A percentile compares a stretch with the other conserved stretches of the same genome.
Conservation (phyloP, 1,140 invertebrate species). For the Ceratosolen fusciceps region DNA sequence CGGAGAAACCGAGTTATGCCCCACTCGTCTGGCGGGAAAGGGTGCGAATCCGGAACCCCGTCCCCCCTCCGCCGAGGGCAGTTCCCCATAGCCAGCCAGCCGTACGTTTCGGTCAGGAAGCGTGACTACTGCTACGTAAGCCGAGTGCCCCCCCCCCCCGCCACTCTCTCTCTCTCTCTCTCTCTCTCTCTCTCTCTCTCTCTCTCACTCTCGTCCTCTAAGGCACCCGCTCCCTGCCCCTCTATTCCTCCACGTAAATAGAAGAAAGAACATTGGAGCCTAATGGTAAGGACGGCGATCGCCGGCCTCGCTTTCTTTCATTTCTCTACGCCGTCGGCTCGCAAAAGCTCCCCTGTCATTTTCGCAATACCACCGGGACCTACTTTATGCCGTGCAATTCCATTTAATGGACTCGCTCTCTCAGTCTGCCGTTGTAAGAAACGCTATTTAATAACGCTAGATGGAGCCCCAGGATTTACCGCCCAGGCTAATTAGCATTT, state of each 20-base stretch:
- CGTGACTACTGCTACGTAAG: conserved; percentile 60
- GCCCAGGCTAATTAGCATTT: too few relatives aligned
- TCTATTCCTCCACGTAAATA: background rate
- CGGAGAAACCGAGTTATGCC: conserved; percentile 18
- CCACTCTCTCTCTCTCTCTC: background rate
- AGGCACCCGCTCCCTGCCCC: background rate
- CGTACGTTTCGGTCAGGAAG: conserved; percentile 56
- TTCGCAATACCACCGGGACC: background rate
- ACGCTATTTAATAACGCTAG: too few relatives aligned
- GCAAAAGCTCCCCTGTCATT: background rate
- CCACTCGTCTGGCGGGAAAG: background rate
- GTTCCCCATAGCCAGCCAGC: too few relatives aligned
- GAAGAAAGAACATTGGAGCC: conserved; percentile 29
- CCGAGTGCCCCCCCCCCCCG: conserved; percentile 50
- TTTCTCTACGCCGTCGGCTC: background rate
- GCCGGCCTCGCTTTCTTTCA: background rate
- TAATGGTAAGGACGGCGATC: conserved; percentile 42
- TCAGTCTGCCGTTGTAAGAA: too few relatives aligned
- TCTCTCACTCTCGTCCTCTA: too few relatives aligned
- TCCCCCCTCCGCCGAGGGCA: too few relatives aligned
- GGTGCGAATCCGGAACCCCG: background rate
- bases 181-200: background rate
- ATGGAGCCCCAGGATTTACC: too few relatives aligned
- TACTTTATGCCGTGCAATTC: background rate
- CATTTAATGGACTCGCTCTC: conserved; percentile 16